Base-by-base conservation (phyloP, 2,888 invertebrate species). In the Apodemia mormo region DNA sequence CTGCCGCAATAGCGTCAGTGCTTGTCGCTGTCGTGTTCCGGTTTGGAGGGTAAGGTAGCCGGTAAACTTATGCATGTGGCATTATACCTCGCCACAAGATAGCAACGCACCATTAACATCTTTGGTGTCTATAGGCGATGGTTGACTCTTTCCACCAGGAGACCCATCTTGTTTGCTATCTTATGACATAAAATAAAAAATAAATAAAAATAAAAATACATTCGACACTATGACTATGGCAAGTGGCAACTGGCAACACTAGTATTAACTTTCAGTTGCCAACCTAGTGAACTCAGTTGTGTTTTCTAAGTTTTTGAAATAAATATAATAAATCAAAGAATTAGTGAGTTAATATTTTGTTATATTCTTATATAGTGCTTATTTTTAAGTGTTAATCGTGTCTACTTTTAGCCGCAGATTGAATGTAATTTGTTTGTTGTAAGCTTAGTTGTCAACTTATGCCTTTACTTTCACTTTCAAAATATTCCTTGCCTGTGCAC, bases 401-500 rank as follows among this genome's bases (percentile, higher is more conserved):
- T 14, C 37, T 69, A 43, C 54, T 54, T 40, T 65, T 49, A 33
- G 37, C 40, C 43, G 52, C 29, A 65, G 40, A 65, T 52, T 65
- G 29, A 52, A 54, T 65, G 12, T 29, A 64, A 54, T 65, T 72
- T 70, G 69, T 70, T 70, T 71, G 68, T 69, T 67, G 40, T 70
- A 68, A 69, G 70, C 72, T 71, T 70, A 73, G 66, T 75, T 75
- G 76, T 73, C 76, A 76, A 76, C 71, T 74, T 76, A 76, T 76
- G 37, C 65, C 61, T 75, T 58, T 75, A 77, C 79, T 79, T 79
- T 79, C 78, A 78, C 79, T 78, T 78, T 78, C 54, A 40, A 72
- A 71, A 72, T 70, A 68, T 74, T 71, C 71, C 69, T 74, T 72
- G 67, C 72, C 65, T 70, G 70, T 74, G 72, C 68, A 69, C 70